phyloP scores from a whole-genome alignment of 2,888 invertebrate species.

The Rhimphoctona megacephalus region DNA sequence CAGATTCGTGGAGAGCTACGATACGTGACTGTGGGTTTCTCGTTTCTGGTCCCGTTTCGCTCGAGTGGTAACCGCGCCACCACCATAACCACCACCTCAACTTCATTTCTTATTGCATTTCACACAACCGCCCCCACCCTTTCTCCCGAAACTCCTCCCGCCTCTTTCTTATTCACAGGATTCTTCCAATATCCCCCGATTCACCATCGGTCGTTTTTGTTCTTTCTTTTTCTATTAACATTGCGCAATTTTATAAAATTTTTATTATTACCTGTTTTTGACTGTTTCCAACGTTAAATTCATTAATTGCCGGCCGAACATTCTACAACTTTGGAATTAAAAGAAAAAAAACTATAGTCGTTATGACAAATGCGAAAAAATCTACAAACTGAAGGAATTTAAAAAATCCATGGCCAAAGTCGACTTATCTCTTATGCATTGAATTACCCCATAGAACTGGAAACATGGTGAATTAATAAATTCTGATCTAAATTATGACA shows the following conservation, averaged over 20 bases:
- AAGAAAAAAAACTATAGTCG: neutral
- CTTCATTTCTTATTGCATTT: conserved; percentile 76
- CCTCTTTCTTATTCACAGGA: conserved; percentile 60
- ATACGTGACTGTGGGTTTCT: conserved; percentile 74
- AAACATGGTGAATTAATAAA: neutral
- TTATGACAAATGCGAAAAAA: neutral
- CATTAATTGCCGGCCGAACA: neutral
- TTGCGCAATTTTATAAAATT: neutral
- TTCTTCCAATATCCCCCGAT: conserved; percentile 16
- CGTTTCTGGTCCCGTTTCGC: conserved; percentile 80
- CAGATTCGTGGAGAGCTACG: conserved; percentile 73
- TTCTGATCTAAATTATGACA: neutral
- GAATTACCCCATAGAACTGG: neutral
- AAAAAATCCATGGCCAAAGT: too few relatives aligned
- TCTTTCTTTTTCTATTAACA: neutral
- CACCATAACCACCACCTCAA: conserved; percentile 70
- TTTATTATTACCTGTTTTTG: neutral
- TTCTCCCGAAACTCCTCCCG: conserved; percentile 79
- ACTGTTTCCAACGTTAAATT: neutral
- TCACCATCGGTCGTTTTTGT: neutral
- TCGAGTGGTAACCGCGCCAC: conserved; percentile 78
- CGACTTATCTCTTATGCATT: neutral
- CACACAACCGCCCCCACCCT: conserved; percentile 78
- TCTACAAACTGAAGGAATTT: neutral
- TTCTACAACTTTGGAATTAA: neutral